Base-by-base conservation (phyloP, 2,797 vertebrate genomes). In the Smutsia gigantea region DNA sequence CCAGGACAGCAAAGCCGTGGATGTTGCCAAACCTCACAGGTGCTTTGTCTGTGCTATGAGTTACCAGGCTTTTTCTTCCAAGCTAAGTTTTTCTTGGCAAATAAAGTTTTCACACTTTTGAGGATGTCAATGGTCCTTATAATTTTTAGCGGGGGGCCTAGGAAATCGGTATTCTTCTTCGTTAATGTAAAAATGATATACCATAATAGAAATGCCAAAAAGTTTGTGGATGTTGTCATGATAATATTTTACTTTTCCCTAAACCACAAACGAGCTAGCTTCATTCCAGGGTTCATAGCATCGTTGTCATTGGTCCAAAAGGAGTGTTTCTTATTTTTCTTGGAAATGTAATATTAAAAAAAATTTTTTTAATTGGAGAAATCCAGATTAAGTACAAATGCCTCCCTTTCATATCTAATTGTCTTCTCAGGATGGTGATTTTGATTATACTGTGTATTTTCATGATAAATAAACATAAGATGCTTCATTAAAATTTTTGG, bases 61-160 rank as follows among this genome's bases (percentile, higher is more conserved):
- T 37, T 77, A 84, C 49, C n/a, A 49, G 39, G 37, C 6, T 23
- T 82, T 77, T 71, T 42, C 71, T 93, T 87, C 55, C 66, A 94
- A 84, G 37, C 51, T 85, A 59, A 46, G 18, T 88, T 96, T 96
- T 88, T 64, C 59, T 94, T 92, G 55, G 63, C 55, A 77, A 79
- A 61, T 29, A 71, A 89, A 75, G 55, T 63, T 81, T 51, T 63
- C 29, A 57, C 49, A 69, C 34, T 87, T 66, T 85, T 2, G 53
- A 85, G 27, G 18, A 82, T 81, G n/a, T 90, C 63, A 29, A 25
- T 93, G 71, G 69, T 17, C 69, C 37, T 90, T 87, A 71, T 37
- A n/a, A 23, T 90, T 84, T 83, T 88, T 27, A 82, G 49, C 2
- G 1, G 77, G 2, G 0, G 25, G 0, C 15, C 49, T 63, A 90